Conservation (phyloP, 1,140 invertebrate genomes). For the Daktulosphaira vitifoliae region DNA sequence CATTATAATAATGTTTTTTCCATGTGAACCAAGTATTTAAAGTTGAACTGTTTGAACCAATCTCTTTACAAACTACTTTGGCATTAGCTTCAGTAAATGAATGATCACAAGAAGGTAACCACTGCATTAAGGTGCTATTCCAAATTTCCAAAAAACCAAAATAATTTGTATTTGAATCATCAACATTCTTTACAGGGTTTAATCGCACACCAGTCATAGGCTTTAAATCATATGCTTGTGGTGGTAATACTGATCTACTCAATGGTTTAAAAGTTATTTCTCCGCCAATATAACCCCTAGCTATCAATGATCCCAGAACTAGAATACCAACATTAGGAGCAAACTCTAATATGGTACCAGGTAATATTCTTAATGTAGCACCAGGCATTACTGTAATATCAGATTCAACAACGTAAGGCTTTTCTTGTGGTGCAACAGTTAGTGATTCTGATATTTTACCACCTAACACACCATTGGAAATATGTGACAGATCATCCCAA, state of each 20-base stretch:
- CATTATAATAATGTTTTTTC: conserved; percentile 32
- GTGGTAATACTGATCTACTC: not conserved
- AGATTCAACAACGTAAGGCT: conserved; percentile 73
- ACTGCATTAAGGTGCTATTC: conserved; percentile 88
- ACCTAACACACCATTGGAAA: conserved; percentile 45
- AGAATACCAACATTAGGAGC: conserved; percentile 94
- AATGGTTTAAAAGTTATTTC: conserved; percentile 76
- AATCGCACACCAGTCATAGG: conserved; percentile 81
- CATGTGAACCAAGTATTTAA: conserved; percentile 26
- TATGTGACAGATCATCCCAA: not conserved
- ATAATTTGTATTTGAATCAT: conserved; percentile 80
- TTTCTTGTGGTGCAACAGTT: conserved; percentile 53
- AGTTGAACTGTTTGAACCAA: conserved; percentile 74
- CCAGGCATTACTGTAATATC: conserved; percentile 97
- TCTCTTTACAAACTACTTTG: conserved; percentile 86
- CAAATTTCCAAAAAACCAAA: conserved; percentile 85
- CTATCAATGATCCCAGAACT: conserved; percentile 80
- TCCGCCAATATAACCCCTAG: conserved; percentile 64
- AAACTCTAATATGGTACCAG: conserved; percentile 89
- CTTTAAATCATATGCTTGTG: conserved; percentile 77
- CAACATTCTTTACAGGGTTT: conserved; percentile 68
- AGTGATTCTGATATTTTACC: conserved; percentile 72
- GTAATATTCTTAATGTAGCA: conserved; percentile 72
- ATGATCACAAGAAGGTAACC: conserved; percentile 93
- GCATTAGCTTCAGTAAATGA: conserved; percentile 91